These are phyloP conservation scores for Diphyllodes magnificus DNA, from an alignment of 2,113 vertebrate species.

Conservation along the genomic window DNA sequence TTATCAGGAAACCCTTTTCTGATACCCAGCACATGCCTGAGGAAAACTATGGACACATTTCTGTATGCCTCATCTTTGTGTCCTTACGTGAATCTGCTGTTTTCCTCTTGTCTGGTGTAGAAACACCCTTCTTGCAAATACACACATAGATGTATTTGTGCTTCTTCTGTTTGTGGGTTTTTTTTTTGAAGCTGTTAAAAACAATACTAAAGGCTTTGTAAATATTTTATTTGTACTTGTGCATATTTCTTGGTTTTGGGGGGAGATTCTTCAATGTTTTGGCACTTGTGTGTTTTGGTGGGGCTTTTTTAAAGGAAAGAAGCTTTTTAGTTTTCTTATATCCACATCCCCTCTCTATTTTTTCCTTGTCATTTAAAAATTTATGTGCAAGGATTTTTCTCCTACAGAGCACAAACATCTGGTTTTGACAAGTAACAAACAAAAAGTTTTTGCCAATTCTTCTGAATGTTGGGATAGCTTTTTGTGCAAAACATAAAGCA, in stretches of 20 bases:
- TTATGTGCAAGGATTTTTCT: not conserved
- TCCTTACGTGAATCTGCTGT: not conserved
- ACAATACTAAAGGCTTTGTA: not conserved
- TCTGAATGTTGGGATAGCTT: not conserved
- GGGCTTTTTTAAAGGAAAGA: not conserved
- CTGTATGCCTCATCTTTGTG: not conserved
- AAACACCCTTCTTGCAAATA: not conserved
- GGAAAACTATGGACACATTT: not conserved
- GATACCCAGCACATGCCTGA: not conserved
- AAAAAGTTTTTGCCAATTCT: not conserved
- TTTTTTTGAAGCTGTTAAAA: not conserved
- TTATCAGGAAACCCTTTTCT: not conserved
- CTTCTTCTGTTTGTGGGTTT: rapidly evolving
- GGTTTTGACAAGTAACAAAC: not conserved
- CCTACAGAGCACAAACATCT: not conserved
- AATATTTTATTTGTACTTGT: not conserved
- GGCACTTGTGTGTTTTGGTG: not conserved
- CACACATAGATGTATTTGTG: not conserved
- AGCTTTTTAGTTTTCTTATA: not conserved
- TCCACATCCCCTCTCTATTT: not conserved
- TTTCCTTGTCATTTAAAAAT: not conserved
- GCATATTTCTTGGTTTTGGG: not conserved
- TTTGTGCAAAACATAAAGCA: not conserved
- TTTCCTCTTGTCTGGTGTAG: not conserved
- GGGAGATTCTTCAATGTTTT: not conserved